Conservation (phyloP, 1,140 invertebrate species). For the Drosophila orosa region DNA sequence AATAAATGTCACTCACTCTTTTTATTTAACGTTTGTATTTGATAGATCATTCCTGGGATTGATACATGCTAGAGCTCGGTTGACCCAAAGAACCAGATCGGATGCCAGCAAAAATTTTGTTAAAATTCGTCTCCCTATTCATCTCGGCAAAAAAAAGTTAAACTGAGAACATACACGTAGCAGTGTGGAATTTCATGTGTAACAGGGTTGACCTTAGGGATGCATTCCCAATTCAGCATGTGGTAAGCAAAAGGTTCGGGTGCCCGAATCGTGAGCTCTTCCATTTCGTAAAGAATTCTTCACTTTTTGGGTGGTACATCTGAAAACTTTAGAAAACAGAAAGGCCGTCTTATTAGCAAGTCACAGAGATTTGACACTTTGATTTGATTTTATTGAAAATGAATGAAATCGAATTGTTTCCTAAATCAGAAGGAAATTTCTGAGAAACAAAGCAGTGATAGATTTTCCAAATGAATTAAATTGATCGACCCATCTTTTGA, state of each 20-base stretch:
- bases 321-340: too few relatives aligned
- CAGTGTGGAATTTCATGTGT: not conserved
- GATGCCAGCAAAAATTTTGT: not conserved
- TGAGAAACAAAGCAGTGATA: not conserved
- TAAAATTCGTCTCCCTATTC: too few relatives aligned
- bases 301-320: too few relatives aligned
- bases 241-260: not conserved
- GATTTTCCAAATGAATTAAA: not conserved
- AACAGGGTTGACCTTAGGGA: not conserved
- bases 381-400: too few relatives aligned
- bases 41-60: constrained; percentile 35
- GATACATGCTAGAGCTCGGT: not conserved
- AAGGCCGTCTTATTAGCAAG: too few relatives aligned
- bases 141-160: too few relatives aligned
- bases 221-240: too few relatives aligned
- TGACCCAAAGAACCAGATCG: not conserved
- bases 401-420: too few relatives aligned
- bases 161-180: too few relatives aligned
- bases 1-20: constrained; percentile 80
- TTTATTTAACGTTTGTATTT: constrained; percentile 63
- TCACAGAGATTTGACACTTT: too few relatives aligned
- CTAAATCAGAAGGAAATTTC: not conserved
- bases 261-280: not conserved
- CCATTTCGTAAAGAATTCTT: not conserved
- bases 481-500: not conserved